phyloP scores from a whole-genome alignment of 2,797 vertebrate genomes.

The Antennarius maculatus region DNA sequence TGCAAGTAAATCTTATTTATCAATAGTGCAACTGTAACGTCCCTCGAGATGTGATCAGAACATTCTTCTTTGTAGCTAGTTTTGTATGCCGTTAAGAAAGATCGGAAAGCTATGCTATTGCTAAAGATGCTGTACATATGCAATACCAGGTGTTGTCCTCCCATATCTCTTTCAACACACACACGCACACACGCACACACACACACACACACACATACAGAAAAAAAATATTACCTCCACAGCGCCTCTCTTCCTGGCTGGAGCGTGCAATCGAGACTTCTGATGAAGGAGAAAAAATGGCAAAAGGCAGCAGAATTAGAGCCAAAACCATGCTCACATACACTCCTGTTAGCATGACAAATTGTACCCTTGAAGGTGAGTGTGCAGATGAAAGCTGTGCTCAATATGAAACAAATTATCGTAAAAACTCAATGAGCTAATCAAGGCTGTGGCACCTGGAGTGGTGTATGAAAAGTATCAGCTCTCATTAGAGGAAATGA shows the following conservation, averaged over 20 bases:
- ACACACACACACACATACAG: slow-evolving; percentile 15
- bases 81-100: slow-evolving; percentile 17
- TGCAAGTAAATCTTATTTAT: slow-evolving; percentile 1
- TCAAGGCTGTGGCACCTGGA: slow-evolving; percentile 70
- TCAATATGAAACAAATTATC: slow-evolving; percentile 67
- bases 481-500: slow-evolving; percentile 78
- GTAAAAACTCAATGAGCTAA: slow-evolving; percentile 62
- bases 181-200: slow-evolving; percentile 10
- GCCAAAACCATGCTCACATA: slow-evolving; percentile 24
- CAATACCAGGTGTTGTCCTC: slow-evolving; percentile 26
- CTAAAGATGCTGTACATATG: slow-evolving; percentile 15
- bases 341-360: slow-evolving; percentile 63
- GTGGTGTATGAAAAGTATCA: slow-evolving; percentile 77
- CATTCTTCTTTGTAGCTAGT: slow-evolving; percentile 17
- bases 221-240: slow-evolving; percentile 86
- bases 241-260: slow-evolving; percentile 90
- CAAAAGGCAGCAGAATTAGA: slow-evolving; percentile 58
- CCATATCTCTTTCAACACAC: not conserved
- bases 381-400: slow-evolving; percentile 57
- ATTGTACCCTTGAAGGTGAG: slow-evolving; percentile 60
- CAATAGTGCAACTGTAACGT: not conserved
- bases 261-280: slow-evolving; percentile 95
- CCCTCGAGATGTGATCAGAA: slow-evolving; percentile 11
- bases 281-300: slow-evolving; percentile 77
- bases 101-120: slow-evolving; percentile 26